These are phyloP conservation scores for Greenwoodochromis staneri DNA, from an alignment of 2,113 vertebrate species.

Conservation along the genomic window DNA sequence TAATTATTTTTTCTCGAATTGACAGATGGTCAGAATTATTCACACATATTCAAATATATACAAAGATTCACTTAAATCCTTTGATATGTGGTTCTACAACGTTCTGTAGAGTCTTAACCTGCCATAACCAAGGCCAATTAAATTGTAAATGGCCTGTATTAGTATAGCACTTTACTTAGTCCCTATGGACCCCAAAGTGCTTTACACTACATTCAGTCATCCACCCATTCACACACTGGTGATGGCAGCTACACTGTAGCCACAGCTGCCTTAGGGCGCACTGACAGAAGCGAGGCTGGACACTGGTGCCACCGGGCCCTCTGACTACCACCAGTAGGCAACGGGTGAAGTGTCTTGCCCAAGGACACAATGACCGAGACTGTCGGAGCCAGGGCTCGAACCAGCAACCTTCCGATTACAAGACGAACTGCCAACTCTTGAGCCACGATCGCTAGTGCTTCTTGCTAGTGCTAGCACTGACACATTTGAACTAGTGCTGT, in stretches of 20 bases:
- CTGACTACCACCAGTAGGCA: not conserved
- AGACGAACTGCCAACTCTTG: rapidly evolving
- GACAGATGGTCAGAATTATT: not conserved
- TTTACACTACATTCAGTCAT: not conserved
- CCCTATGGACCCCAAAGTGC: not conserved
- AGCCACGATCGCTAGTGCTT: not conserved
- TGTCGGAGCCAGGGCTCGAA: rapidly evolving
- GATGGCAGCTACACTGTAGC: not conserved
- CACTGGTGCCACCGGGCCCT: not conserved
- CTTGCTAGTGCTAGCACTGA: not conserved
- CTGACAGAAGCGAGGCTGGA: not conserved
- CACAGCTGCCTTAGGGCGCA: rapidly evolving
- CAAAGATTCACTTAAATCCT: not conserved
- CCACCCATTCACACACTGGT: not conserved
- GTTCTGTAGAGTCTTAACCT: not conserved
- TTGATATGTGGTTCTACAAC: not conserved
- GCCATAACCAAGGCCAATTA: not conserved
- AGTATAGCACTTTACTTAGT: not conserved
- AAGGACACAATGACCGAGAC: not conserved
- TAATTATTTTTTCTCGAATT: not conserved
- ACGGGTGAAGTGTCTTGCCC: not conserved
- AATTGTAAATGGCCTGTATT: not conserved
- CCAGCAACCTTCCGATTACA: not conserved
- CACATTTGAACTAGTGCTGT: not conserved
- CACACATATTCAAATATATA: not conserved